A percentile compares a stretch with the other conserved stretches of the same genome.
phyloP scores from a whole-genome alignment of 2,113 vertebrate genomes.

The Smithornis capensis region DNA sequence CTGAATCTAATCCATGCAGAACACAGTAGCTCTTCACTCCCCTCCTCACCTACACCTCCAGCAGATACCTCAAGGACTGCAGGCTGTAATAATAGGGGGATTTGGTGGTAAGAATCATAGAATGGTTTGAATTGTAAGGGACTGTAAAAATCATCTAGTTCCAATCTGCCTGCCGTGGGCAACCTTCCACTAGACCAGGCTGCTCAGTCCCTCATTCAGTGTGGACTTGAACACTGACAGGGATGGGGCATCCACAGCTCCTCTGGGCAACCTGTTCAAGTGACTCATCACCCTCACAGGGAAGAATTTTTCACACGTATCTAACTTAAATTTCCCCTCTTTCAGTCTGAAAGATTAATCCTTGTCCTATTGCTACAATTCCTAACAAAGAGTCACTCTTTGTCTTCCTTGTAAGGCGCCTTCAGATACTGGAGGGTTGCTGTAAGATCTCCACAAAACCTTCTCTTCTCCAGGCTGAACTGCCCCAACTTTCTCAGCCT shows the following conservation, averaged over 20 bases:
- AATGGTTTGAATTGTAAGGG: neutral
- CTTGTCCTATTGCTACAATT: neutral
- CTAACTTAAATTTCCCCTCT: neutral
- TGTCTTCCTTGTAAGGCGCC: neutral
- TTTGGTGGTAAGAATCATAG: neutral
- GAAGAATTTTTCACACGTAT: neutral
- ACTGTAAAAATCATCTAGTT: neutral
- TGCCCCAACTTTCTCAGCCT: neutral
- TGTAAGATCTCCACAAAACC: neutral
- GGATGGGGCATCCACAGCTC: neutral
- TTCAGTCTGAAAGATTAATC: neutral
- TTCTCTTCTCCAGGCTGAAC: neutral
- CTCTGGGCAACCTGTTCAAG: neutral
- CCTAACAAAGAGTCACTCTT: too few relatives aligned
- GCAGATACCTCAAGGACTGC: neutral
- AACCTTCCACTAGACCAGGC: neutral
- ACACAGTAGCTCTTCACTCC: neutral
- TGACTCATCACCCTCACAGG: neutral
- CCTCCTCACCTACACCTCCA: neutral
- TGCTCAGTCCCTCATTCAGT: neutral
- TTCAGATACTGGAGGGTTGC: neutral
- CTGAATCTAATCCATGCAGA: neutral
- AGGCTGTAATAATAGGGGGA: rapidly evolving
- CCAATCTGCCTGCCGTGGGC: neutral
- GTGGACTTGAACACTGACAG: neutral